These are phyloP conservation scores for Proisotoma minuta DNA, from an alignment of 2,888 invertebrate species.

Conservation along the genomic window DNA sequence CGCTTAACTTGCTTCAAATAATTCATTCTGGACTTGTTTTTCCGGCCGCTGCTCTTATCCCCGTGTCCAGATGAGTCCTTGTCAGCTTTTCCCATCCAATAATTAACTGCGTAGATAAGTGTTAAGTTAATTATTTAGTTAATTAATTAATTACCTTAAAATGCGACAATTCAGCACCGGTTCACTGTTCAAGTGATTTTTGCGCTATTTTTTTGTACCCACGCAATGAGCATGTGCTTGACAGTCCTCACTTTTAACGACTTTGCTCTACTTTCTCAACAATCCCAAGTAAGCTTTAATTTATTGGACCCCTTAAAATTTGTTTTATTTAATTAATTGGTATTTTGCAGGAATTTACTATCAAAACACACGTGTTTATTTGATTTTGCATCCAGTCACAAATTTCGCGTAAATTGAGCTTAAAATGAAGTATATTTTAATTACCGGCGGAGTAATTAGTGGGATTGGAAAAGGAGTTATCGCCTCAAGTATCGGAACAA, in stretches of 20 bases:
- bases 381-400: neutral
- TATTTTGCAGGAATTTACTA: too few species aligned
- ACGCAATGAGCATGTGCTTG: too few species aligned
- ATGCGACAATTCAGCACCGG: too few species aligned
- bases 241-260: too few species aligned
- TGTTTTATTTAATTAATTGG: too few species aligned
- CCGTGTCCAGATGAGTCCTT: neutral
- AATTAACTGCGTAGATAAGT: neutral
- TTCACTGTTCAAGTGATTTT: too few species aligned
- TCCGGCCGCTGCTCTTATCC: neutral
- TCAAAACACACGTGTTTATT: neutral
- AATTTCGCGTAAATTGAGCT: neutral
- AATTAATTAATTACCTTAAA: neutral
- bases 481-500: slow-evolving; percentile 90
- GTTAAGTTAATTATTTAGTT: neutral
- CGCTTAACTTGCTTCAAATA: slow-evolving; percentile 15
- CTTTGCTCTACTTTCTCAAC: too few species aligned
- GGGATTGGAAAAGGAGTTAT: slow-evolving; percentile 97
- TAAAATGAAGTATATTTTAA: slow-evolving; percentile 93
- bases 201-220: too few species aligned
- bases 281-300: too few species aligned
- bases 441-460: slow-evolving; percentile 98
- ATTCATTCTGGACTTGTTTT: slow-evolving; percentile 26
- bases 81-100: slow-evolving; percentile 5
- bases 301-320: too few species aligned